Base-by-base conservation (phyloP, 2,888 invertebrate genomes). In the Nomada hirtipes region DNA sequence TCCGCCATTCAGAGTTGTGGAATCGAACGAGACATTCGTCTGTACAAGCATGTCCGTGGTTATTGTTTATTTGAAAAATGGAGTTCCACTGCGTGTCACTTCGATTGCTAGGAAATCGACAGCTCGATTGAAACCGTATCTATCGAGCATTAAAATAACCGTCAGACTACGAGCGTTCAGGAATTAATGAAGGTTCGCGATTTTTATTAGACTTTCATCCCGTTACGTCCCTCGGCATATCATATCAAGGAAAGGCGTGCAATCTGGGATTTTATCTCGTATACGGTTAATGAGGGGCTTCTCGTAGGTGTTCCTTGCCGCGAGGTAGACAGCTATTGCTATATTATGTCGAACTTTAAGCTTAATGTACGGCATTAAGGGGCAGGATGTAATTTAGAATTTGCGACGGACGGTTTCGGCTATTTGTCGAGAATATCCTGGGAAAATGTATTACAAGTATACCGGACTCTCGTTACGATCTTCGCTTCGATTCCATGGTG, bases 261-360 rank as follows among this genome's bases (percentile, higher is more conserved):
- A 70, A 72, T 73, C 55, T 61, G 53, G 69, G 65, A 73, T 83
- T 83, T 82, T 73, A 83, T 82, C 82, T 83, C 47, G 55, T 77
- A 72, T n/a, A 23, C 65, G 71, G 61, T 70, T 83, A 77, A 82
- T 82, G 77, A 77, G 53, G 55, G 77, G 83, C 67, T 83, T 73
- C 82, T 50, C 77, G 83, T 72, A 83, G 72, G 72, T 69, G 63
- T 83, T 71, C 83, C 63, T 26, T n/a, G 82, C 82, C 81, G 53
- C 42, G 63, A 68, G 82, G 57, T 69, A 71, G 64, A 65, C 65
- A 55, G 44, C 71, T 71, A 82, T 80, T 72, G 63, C 80, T 76
- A 68, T 76, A 82, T 82, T 82, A 82, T 59, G 65, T 76, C 63
- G 82, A 82, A 75, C 67, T 82, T 82, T 69, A 36, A 55, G 50